Percentiles rank a stretch among this genome's conserved stretches.
Evolutionary conservation across 2,888 invertebrate species (phyloP).

Genomic region (Platycheirus rosarum): DNA sequence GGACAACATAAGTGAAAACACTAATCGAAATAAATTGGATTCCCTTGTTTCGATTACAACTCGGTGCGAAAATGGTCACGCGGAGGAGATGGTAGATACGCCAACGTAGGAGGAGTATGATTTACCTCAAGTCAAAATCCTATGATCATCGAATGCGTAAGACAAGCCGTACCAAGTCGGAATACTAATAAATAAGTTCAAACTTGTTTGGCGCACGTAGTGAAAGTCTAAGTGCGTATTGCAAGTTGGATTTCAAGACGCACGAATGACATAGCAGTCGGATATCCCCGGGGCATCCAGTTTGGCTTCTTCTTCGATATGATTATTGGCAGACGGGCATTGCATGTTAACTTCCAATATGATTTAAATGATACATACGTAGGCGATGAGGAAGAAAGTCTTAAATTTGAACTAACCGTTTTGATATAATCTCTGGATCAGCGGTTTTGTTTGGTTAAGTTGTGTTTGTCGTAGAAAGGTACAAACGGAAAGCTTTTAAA

Average conservation of each 20-base stretch:
- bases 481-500: too few species aligned
- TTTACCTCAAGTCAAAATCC: slow-evolving; percentile 14
- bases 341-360: not conserved
- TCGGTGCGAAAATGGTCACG: not conserved
- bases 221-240: slow-evolving; percentile 57
- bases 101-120: slow-evolving; percentile 16
- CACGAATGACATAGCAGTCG: not conserved
- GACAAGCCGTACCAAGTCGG: slow-evolving; percentile 7
- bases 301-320: slow-evolving; percentile 11
- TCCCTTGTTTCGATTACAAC: slow-evolving; percentile 30
- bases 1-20: slow-evolving; percentile 19
- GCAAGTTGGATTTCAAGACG: not conserved
- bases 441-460: too few species aligned
- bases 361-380: slow-evolving; percentile 19
- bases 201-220: slow-evolving; percentile 18
- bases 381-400: slow-evolving; percentile 14
- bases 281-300: slow-evolving; percentile 2
- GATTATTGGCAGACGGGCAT: slow-evolving; percentile 16
- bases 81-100: not conserved
- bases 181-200: slow-evolving; percentile 58
- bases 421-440: too few species aligned
- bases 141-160: slow-evolving; percentile 46
- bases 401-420: not conserved
- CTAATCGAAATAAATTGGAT: slow-evolving; percentile 46
- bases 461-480: too few species aligned